These are phyloP conservation scores for Phlogophora meticulosa DNA, from an alignment of 2,888 invertebrate genomes.

Conservation along the genomic window DNA sequence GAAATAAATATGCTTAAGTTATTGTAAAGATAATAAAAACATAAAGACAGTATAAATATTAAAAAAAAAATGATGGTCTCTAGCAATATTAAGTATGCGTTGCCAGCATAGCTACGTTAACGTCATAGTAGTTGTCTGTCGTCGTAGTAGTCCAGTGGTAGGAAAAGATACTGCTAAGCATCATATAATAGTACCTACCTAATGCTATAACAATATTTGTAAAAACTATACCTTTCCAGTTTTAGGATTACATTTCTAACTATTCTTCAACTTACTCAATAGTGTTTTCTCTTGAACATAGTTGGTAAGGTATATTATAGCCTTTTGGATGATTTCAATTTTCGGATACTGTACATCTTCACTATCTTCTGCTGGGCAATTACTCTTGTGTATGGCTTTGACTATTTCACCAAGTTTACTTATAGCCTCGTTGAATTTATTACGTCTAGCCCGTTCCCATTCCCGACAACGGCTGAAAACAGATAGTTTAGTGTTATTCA, in stretches of 20 bases:
- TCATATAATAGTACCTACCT: too few species aligned
- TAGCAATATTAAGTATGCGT: too few species aligned
- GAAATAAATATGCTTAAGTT: too few species aligned
- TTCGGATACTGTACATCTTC: constrained; percentile 85
- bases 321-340: constrained; percentile 87
- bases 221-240: too few species aligned
- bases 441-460: constrained; percentile 93
- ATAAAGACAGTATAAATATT: too few species aligned
- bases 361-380: constrained; percentile 69
- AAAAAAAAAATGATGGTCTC: too few species aligned
- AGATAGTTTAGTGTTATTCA: neutral
- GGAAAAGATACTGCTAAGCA: too few species aligned
- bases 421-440: constrained; percentile 92
- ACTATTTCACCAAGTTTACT: constrained; percentile 83
- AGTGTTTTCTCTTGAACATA: constrained; percentile 82
- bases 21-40: too few species aligned
- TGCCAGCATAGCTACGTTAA: too few species aligned
- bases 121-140: too few species aligned
- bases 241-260: constrained; percentile 6
- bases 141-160: too few species aligned
- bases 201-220: too few species aligned
- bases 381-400: constrained; percentile 76
- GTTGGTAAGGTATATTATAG: constrained; percentile 81
- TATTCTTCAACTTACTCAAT: constrained; percentile 79
- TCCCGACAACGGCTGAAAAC: constrained; percentile 92